Evolutionary conservation across 2,113 vertebrate species (phyloP).

Genomic region (Tursiops truncatus): DNA sequence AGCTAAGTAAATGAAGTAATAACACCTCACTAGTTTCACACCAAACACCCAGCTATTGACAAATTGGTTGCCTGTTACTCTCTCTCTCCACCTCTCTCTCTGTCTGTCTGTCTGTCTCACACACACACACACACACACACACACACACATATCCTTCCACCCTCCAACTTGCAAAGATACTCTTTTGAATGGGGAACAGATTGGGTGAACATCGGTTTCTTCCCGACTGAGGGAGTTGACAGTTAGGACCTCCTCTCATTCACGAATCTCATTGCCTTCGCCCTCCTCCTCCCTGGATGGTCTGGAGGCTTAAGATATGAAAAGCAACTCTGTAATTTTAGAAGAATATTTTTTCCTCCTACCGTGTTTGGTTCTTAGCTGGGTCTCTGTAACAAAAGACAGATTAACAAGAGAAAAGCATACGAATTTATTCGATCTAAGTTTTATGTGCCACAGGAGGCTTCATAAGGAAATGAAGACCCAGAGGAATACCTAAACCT

Average conservation of each 20-base stretch:
- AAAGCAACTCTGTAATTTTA: background rate
- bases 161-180: background rate
- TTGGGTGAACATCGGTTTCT: rapidly evolving
- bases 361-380: background rate
- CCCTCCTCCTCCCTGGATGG: background rate
- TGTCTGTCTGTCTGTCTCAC: rapidly evolving
- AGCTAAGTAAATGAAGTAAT: background rate
- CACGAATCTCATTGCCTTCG: background rate
- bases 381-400: background rate
- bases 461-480: background rate
- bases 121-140: background rate
- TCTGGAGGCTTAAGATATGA: background rate
- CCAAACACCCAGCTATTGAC: background rate
- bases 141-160: too few species aligned
- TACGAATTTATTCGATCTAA: background rate
- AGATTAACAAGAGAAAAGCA: background rate
- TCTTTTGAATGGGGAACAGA: background rate
- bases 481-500: background rate
- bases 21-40: background rate
- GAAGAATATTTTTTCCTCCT: background rate
- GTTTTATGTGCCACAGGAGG: background rate
- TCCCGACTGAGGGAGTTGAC: background rate
- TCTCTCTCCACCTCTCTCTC: background rate
- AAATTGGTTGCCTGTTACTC: background rate
- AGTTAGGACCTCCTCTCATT: background rate